Base-by-base conservation (phyloP, 1,140 invertebrate species). In the Cardiocondyla obscurior region DNA sequence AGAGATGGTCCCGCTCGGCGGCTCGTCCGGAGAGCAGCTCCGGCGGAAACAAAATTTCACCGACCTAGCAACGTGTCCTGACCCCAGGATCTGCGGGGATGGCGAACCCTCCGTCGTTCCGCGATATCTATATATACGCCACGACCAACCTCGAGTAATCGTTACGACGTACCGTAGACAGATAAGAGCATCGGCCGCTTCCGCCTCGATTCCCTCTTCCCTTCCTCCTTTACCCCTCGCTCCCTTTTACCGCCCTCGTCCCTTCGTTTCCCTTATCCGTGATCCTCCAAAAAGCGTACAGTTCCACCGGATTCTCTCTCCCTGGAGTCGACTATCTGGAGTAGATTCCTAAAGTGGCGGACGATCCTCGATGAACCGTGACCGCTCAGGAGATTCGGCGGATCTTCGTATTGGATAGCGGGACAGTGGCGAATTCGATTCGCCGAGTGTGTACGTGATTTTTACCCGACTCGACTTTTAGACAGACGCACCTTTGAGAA, bases 121-220 rank as follows among this genome's bases (percentile, higher is more conserved):
- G 49, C 30, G 44, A 65, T 42, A 82, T 39, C 65, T 87, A 67
- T 85, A 85, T 57, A 81, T 55, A 79, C 28, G 12, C 30, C 16
- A 67, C 22, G 77, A 84, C 87, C 79, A 82, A 86, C 67, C 88
- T 69, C 60, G 16, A 51, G 79, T 92, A 92, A 92, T 92, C 92
- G 91, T 92, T 92, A 92, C 89, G 90, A 92, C 83, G 86, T 90
- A 87, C 83, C 86, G 84, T 88, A 90, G 90, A 90, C 85, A 90
- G 92, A 92, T 92, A 92, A 91, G 90, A 92, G 83, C 83, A 86
- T 85, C 84, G 87, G 82, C 83, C 85, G 72, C 73, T 85, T 79
- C 55, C 65, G 57, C 53, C 60, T 84, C 87, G 74, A 81, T 84
- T 84, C 67, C 64, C 81, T 84, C 70, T 87, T 81, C 64, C 82